A percentile compares a stretch with the other conserved stretches of the same genome.
Conservation (phyloP, 1,140 invertebrate genomes). For the Epicauta chinensis region DNA sequence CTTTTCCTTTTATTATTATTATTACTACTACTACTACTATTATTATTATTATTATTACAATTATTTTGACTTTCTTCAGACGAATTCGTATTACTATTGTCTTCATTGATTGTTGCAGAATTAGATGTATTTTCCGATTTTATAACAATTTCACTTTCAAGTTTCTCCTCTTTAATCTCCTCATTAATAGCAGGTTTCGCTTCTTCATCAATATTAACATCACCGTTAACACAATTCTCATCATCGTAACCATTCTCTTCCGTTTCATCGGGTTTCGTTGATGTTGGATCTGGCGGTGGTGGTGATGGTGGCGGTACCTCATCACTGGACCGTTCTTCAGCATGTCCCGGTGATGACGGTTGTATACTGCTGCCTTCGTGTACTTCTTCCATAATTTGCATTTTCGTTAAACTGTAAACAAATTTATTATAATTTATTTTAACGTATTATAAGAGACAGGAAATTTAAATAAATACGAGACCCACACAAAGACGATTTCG, state of each 20-base stretch:
- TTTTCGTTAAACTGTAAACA: slow-evolving; percentile 43
- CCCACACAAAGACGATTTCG: slow-evolving; percentile 10
- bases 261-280: neutral
- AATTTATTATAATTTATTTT: slow-evolving; percentile 12
- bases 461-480: neutral
- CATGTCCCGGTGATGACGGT: slow-evolving; percentile 40
- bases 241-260: slow-evolving; percentile 12
- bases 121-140: slow-evolving; percentile 14
- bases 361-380: slow-evolving; percentile 37
- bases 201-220: slow-evolving; percentile 8
- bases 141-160: slow-evolving; percentile 9
- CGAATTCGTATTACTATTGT: slow-evolving; percentile 15
- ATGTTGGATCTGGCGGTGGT: too few relatives aligned
- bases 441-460: neutral
- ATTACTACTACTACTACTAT: neutral
- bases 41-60: neutral
- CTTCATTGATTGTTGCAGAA: slow-evolving; percentile 20
- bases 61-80: slow-evolving; percentile 10
- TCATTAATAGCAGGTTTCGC: slow-evolving; percentile 5
- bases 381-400: slow-evolving; percentile 43
- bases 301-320: too few relatives aligned
- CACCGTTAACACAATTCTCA: slow-evolving; percentile 7
- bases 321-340: slow-evolving; percentile 31
- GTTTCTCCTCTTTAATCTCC: slow-evolving; percentile 17
- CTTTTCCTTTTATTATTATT: slow-evolving; percentile 26